phyloP scores from a whole-genome alignment of 2,113 vertebrate genomes.

The Cynopterus brachyotis region DNA sequence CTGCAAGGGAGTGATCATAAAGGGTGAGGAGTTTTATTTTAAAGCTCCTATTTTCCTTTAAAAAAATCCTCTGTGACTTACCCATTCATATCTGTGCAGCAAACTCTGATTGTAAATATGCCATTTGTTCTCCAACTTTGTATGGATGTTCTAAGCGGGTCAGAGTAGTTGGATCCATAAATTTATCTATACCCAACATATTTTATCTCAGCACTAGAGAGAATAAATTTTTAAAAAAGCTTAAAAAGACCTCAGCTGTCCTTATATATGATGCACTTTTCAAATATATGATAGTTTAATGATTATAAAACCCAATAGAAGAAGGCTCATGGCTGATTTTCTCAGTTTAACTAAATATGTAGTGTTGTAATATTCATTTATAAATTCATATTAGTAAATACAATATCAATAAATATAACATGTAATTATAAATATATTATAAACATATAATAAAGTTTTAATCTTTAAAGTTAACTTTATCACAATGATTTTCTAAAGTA shows the following conservation, averaged over 20 bases:
- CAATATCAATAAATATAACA: neutral
- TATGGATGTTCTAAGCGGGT: constrained; percentile 4
- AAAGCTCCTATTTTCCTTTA: constrained; percentile 53
- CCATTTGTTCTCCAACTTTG: constrained; percentile 33
- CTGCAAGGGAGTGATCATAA: constrained; percentile 67
- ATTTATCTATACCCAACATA: constrained; percentile 14
- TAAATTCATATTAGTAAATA: neutral
- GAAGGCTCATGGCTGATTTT: neutral
- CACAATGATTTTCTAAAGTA: neutral
- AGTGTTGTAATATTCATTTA: neutral
- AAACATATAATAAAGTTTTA: neutral
- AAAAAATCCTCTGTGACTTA: constrained; percentile 40
- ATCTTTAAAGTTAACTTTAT: neutral
- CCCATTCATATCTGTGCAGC: neutral
- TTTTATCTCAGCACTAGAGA: constrained; percentile 40
- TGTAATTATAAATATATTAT: neutral
- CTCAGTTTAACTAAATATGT: neutral
- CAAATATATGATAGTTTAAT: neutral
- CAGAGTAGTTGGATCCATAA: constrained; percentile 45
- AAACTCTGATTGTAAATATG: constrained; percentile 58
- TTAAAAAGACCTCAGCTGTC: neutral
- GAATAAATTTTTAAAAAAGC: neutral
- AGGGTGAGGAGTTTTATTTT: constrained; percentile 58
- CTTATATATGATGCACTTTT: neutral
- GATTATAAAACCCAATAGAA: neutral